Evolutionary conservation across 2,113 vertebrate genomes (phyloP).

Genomic region (Numenius arquata): DNA sequence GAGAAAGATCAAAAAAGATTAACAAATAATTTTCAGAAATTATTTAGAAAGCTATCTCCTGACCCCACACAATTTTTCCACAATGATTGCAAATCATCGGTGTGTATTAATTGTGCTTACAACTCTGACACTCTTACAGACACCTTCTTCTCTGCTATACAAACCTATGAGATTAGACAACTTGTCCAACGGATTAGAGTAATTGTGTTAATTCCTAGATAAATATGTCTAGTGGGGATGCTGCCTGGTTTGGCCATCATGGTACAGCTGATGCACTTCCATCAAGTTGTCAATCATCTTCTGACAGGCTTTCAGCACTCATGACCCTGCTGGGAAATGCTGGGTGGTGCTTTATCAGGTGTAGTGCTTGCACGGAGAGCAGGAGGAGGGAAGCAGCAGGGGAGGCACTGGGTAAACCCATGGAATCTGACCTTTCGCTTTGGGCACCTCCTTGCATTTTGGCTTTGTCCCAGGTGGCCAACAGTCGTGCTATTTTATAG

Average conservation of each 20-base stretch:
- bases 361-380: neutral
- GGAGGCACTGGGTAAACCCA: neutral
- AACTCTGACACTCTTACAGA: slow-evolving; percentile 4
- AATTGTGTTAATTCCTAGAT: slow-evolving; percentile 59
- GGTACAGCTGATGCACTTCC: slow-evolving; percentile 19
- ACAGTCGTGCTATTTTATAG: neutral
- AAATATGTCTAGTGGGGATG: slow-evolving; percentile 49
- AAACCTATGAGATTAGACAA: slow-evolving; percentile 67
- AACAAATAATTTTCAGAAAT: slow-evolving; percentile 27
- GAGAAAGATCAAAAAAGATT: neutral
- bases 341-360: slow-evolving; percentile 48
- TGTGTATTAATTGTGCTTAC: slow-evolving; percentile 21
- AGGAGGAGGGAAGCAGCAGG: neutral
- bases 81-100: slow-evolving; percentile 13
- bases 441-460: neutral
- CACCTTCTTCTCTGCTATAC: slow-evolving; percentile 33
- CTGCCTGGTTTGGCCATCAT: slow-evolving; percentile 44
- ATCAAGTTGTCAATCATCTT: slow-evolving; percentile 61
- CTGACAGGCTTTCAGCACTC: slow-evolving; percentile 8
- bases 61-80: slow-evolving; percentile 1
- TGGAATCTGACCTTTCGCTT: neutral
- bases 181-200: slow-evolving; percentile 61
- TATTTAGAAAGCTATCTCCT: slow-evolving; percentile 17
- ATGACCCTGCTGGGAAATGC: slow-evolving; percentile 22
- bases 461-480: neutral